Percentiles rank a stretch among this genome's conserved stretches.
Conservation (phyloP, 35 echinoderm and acorn worm species). For the Heliocidaris erythrogramma region DNA sequence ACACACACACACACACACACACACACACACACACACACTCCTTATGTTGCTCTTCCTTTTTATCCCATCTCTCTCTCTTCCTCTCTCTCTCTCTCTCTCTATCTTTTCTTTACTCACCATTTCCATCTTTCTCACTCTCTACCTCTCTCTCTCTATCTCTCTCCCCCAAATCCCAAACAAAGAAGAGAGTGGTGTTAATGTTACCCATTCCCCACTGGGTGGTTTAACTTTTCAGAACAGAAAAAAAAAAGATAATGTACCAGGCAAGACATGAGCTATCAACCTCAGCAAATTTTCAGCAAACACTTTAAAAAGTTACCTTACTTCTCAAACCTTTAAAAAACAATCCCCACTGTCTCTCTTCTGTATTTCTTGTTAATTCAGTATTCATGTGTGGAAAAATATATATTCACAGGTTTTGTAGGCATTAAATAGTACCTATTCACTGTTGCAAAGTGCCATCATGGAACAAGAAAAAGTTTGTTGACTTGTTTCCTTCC, state of each 20-base stretch:
- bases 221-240: not conserved
- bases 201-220: not conserved
- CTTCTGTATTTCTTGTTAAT: too few relatives aligned
- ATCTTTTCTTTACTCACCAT: too few relatives aligned
- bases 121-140: not conserved
- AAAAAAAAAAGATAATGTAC: not conserved
- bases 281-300: not conserved
- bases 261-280: not conserved
- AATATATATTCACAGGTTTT: too few relatives aligned
- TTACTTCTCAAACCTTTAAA: not conserved
- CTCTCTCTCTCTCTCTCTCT: not conserved
- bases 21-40: too few relatives aligned
- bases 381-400: too few relatives aligned
- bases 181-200: not conserved
- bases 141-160: not conserved
- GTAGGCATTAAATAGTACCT: too few relatives aligned
- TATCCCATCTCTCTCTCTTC: not conserved
- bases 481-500: too few relatives aligned
- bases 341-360: not conserved
- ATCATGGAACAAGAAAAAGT: too few relatives aligned
- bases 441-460: too few relatives aligned
- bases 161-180: not conserved
- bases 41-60: too few relatives aligned
- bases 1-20: too few relatives aligned
- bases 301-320: not conserved